Conservation (phyloP, 2,797 vertebrate genomes). For the Hypotaenidia okinawae region DNA sequence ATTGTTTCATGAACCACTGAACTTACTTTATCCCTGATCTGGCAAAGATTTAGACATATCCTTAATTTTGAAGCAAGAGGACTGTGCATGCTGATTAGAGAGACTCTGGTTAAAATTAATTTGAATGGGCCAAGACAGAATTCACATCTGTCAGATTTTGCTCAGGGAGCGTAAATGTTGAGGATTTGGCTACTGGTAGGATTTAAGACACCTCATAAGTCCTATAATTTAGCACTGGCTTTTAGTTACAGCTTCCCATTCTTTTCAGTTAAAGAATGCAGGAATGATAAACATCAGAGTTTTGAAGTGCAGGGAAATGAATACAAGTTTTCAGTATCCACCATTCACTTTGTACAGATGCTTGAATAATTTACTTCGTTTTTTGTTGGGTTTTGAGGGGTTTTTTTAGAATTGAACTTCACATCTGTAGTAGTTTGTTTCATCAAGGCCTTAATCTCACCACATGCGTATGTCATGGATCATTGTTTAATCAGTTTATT, state of each 20-base stretch:
- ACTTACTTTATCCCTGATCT: not conserved
- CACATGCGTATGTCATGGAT: not conserved
- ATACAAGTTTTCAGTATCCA: not conserved
- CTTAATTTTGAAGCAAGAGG: conserved; percentile 9
- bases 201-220: not conserved
- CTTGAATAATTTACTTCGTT: not conserved
- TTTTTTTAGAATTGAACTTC: not conserved
- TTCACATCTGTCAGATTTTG: not conserved
- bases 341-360: not conserved
- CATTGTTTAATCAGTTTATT: not conserved
- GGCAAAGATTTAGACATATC: not conserved
- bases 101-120: not conserved
- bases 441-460: not conserved
- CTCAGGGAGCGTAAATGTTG: not conserved
- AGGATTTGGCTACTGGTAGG: not conserved
- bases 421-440: not conserved
- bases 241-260: not conserved
- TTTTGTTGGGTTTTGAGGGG: no score
- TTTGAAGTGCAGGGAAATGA: not conserved
- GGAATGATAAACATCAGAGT: not conserved
- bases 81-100: not conserved
- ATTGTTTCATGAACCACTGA: not conserved
- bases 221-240: not conserved
- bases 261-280: not conserved
- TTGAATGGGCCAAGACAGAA: not conserved